Base-by-base conservation (phyloP, 2,888 invertebrate genomes). In the Aphidius colemani region DNA sequence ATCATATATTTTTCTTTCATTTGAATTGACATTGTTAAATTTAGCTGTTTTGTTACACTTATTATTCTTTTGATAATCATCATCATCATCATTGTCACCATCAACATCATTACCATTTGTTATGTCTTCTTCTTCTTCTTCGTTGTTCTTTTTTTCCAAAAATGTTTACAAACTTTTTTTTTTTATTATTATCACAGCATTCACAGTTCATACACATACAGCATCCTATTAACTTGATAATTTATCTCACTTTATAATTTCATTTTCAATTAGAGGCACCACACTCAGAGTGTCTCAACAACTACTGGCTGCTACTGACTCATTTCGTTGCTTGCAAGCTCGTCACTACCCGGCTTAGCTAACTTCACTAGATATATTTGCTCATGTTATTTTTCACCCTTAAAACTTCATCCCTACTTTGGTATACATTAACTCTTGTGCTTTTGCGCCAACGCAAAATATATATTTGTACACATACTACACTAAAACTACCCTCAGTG, bases 181-280 rank as follows among this genome's bases (percentile, higher is more conserved):
- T n/a, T n/a, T n/a, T n/a, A n/a, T n/a, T 46, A 69, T 67, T 65
- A 69, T 68, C 59, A 69, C 68, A 66, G 64, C 59, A 30, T 30
- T 30, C 30, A 30, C 30, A 30, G 5, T 30, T 65, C 49, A 62
- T 67, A 65, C 67, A 67, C 68, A 67, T 68, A 66, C 70, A 69
- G 68, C 65, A 65, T 65, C 65, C 58, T 61, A 53, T 55, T 49
- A 49, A 48, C n/a, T n/a, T n/a, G n/a, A n/a, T n/a, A n/a, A n/a
- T n/a, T 61, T 61, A 61, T 55, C 55, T 30, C 30, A 30, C 30
- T 30, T 30, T 30, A 5, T 30, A 0, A 5, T 30, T 30, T 30
- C 13, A 18, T 30, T 30, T 30, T 30, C 30, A 18, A 18, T 18
- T 5, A 30, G 4, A 30, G 4, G 30, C 30, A 30, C 30, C 30